A percentile compares a stretch with the other conserved stretches of the same genome.
phyloP scores from a whole-genome alignment of 2,888 invertebrate species.

The Phortica okadai region DNA sequence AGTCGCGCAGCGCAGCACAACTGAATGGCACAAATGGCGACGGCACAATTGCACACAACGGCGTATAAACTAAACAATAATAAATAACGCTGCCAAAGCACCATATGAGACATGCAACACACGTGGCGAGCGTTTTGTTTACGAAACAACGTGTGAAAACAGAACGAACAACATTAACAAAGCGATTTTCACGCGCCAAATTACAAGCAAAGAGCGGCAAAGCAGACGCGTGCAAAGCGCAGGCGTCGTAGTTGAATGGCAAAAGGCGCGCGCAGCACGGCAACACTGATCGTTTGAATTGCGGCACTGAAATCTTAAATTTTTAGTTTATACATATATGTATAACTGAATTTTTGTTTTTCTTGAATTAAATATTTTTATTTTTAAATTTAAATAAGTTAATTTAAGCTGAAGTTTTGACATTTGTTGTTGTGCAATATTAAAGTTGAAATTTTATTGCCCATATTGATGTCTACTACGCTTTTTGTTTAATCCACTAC shows the following conservation, averaged over 20 bases:
- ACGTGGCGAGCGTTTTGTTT: slow-evolving; percentile 60
- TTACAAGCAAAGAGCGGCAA: slow-evolving; percentile 58
- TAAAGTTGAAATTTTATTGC: no score
- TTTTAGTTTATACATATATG: no score
- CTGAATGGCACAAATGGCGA: no score
- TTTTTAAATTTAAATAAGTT: no score
- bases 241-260: slow-evolving; percentile 4
- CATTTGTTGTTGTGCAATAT: no score
- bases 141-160: slow-evolving; percentile 63
- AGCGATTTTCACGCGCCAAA: slow-evolving; percentile 34
- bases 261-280: slow-evolving; percentile 46
- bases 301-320: neutral
- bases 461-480: no score
- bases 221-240: slow-evolving; percentile 13
- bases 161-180: slow-evolving; percentile 48
- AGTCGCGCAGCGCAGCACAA: no score
- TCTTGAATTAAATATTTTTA: no score
- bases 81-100: neutral
- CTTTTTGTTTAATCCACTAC: no score
- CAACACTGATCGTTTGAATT: slow-evolving; percentile 54
- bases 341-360: no score
- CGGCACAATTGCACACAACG: neutral
- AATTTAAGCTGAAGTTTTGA: no score
- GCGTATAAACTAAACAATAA: neutral
- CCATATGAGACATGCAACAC: slow-evolving; percentile 34